These are phyloP conservation scores for Heteromormyrus szaboi DNA, from an alignment of 2,797 vertebrate genomes.

Conservation along the genomic window DNA sequence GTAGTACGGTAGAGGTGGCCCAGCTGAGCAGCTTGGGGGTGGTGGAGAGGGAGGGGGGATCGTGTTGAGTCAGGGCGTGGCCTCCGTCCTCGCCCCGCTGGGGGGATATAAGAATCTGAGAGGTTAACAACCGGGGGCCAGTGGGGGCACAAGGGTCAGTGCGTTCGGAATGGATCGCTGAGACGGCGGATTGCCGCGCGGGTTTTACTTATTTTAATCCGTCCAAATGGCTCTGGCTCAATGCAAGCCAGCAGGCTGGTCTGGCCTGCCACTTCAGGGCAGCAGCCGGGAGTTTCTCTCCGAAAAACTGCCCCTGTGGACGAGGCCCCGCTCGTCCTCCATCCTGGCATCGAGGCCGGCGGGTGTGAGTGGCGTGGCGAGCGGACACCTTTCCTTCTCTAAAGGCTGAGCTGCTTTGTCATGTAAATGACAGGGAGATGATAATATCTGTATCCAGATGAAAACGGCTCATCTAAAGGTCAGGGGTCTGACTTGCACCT, in stretches of 20 bases:
- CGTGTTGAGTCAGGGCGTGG: conserved; percentile 50
- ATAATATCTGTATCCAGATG: conserved; percentile 4
- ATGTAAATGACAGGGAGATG: background rate
- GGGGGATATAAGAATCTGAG: conserved; percentile 23
- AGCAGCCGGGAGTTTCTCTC: conserved; percentile 67
- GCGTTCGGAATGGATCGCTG: conserved; percentile 61
- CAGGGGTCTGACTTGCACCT: conserved; percentile 1
- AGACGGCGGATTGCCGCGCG: conserved; percentile 42
- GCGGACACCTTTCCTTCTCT: background rate
- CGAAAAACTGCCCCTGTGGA: conserved; percentile 55
- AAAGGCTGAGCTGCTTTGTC: background rate
- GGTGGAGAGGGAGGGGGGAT: conserved; percentile 42
- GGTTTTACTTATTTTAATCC: conserved; percentile 56
- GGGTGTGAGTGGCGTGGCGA: background rate
- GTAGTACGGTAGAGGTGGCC: conserved; percentile 8
- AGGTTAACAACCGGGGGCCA: conserved; percentile 51
- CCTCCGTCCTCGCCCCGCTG: conserved; percentile 13
- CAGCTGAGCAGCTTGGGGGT: conserved; percentile 32
- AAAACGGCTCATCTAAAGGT: background rate
- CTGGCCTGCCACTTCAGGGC: conserved; percentile 43
- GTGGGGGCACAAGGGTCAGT: conserved; percentile 66
- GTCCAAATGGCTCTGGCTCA: conserved; percentile 68
- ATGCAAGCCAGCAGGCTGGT: conserved; percentile 57
- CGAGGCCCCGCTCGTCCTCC: background rate
- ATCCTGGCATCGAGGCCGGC: background rate